A percentile compares a stretch with the other conserved stretches of the same genome.
phyloP scores from a whole-genome alignment of 2,888 invertebrate species.

The Phalangium opilio region DNA sequence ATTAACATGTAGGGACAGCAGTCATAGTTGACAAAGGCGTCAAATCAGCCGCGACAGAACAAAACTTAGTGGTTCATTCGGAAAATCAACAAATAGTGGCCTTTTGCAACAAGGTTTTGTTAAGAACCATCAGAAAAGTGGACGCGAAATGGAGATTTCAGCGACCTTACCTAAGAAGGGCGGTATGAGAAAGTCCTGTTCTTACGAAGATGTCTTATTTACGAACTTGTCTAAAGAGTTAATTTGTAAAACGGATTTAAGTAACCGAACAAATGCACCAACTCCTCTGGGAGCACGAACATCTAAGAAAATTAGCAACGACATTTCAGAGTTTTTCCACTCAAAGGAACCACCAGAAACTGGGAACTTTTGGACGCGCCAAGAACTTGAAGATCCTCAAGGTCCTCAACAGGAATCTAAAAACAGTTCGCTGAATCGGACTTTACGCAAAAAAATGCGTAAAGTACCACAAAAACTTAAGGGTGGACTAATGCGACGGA shows the following conservation, averaged over 20 bases:
- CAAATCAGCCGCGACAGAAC: conserved; percentile 21
- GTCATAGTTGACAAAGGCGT: conserved; percentile 19
- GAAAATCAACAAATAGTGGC: conserved; percentile 8
- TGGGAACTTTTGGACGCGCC: neutral
- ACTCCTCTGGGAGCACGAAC: neutral
- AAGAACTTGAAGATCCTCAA: conserved; percentile 4
- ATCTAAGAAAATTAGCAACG: neutral
- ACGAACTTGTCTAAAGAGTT: conserved; percentile 18
- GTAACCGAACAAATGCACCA: conserved; percentile 5
- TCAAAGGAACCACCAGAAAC: conserved; percentile 3
- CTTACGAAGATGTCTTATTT: conserved; percentile 7
- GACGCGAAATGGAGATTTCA: conserved; percentile 49
- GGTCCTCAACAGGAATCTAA: neutral
- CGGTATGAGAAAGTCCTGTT: conserved; percentile 31
- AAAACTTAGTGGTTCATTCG: conserved; percentile 8
- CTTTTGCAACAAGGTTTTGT: conserved; percentile 1
- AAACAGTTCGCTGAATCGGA: neutral
- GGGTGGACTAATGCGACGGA: conserved; percentile 73
- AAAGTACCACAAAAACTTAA: conserved; percentile 74
- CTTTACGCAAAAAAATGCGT: conserved; percentile 57
- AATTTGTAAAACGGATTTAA: conserved; percentile 14
- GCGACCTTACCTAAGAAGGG: conserved; percentile 81
- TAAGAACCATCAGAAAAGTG: conserved; percentile 9
- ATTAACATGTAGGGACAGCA: conserved; percentile 44
- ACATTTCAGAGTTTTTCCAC: neutral